phyloP scores from a whole-genome alignment of 23 tunicate genomes.

The Ciona savignyi region DNA sequence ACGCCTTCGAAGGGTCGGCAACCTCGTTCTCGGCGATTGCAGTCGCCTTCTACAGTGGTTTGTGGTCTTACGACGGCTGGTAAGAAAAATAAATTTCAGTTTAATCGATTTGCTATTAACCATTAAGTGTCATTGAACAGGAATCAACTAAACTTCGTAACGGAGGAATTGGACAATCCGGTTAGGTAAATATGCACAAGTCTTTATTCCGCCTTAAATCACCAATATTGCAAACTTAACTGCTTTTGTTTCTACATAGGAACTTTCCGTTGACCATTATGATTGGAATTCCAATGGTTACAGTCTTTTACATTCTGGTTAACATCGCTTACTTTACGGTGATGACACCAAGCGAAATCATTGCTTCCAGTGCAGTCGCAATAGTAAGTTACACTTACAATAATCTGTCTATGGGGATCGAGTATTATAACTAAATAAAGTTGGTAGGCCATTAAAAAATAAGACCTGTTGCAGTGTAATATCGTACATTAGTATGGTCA shows the following conservation, averaged over 20 bases:
- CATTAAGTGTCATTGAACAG: slow-evolving; percentile 14
- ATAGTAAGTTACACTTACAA: slow-evolving; percentile 31
- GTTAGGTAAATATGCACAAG: slow-evolving; percentile 26
- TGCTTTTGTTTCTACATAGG: slow-evolving; percentile 13
- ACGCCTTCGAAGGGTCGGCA: slow-evolving; percentile 76
- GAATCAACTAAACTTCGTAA: slow-evolving; percentile 92
- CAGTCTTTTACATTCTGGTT: slow-evolving; percentile 64
- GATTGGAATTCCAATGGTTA: slow-evolving; percentile 73
- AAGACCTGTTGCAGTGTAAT: too few species aligned
- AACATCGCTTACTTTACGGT: slow-evolving; percentile 87
- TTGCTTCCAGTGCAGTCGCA: slow-evolving; percentile 57
- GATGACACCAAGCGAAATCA: slow-evolving; percentile 65
- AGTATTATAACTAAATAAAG: too few species aligned
- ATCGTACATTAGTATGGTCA: too few species aligned
- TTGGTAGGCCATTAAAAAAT: too few species aligned
- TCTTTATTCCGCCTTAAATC: not conserved
- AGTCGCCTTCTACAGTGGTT: slow-evolving; percentile 80
- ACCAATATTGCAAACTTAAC: not conserved
- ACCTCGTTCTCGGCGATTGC: slow-evolving; percentile 72
- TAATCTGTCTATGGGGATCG: slow-evolving; percentile 64
- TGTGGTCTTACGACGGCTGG: slow-evolving; percentile 98
- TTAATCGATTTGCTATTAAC: not conserved
- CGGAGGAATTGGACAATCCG: slow-evolving; percentile 82
- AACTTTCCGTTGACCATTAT: slow-evolving; percentile 65
- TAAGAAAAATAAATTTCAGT: too few species aligned